Percentiles rank a stretch among this genome's conserved stretches.
Conservation (phyloP, 2,797 vertebrate genomes). For the Enteromius radiatus region DNA sequence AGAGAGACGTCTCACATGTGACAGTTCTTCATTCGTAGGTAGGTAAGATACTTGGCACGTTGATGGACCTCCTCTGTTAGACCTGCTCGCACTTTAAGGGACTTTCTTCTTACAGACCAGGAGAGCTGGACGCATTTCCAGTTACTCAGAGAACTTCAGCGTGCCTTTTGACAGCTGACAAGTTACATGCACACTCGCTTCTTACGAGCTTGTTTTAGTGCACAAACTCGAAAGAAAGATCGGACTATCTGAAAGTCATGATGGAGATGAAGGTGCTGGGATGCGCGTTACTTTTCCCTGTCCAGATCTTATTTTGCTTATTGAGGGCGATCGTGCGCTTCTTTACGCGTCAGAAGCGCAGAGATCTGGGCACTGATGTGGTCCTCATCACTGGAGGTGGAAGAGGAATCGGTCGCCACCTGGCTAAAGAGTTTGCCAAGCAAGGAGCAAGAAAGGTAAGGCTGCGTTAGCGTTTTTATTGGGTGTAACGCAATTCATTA, state of each 20-base stretch:
- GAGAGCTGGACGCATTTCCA: constrained; percentile 19
- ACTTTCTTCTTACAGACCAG: constrained; percentile 6
- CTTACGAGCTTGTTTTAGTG: background rate
- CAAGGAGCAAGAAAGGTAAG: constrained; percentile 84
- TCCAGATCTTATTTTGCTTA: constrained; percentile 78
- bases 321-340: constrained; percentile 74
- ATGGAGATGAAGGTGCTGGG: constrained; percentile 81
- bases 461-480: background rate
- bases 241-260: constrained; percentile 26
- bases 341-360: constrained; percentile 75
- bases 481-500: background rate
- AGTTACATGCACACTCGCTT: constrained; percentile 10
- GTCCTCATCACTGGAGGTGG: constrained; percentile 88
- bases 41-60: constrained; percentile 42
- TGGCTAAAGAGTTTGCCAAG: constrained; percentile 83
- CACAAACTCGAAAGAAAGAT: background rate
- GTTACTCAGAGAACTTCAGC: constrained; percentile 13
- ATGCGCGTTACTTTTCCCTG: constrained; percentile 77
- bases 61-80: constrained; percentile 36
- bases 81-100: constrained; percentile 29
- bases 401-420: constrained; percentile 85
- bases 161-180: constrained; percentile 42
- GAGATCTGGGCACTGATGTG: constrained; percentile 78
- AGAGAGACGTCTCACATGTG: constrained; percentile 28
- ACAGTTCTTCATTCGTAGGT: constrained; percentile 26